Base-by-base conservation (phyloP, 2,888 invertebrate genomes). In the Lomographa bimaculata region DNA sequence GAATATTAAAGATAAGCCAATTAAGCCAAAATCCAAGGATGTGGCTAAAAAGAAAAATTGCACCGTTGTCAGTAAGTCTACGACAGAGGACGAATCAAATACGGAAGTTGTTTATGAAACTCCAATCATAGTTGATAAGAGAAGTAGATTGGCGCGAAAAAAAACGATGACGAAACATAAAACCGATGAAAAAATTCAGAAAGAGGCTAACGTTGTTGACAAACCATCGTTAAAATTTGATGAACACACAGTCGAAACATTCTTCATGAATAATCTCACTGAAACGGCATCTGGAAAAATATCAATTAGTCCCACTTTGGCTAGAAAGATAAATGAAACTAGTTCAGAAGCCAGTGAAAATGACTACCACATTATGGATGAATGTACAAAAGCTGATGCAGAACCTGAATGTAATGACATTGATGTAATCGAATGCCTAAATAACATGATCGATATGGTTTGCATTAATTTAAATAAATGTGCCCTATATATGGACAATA, bases 361-460 rank as follows among this genome's bases (percentile, higher is more conserved):
- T 32, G 54, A 68, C 10, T 41, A 51, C 10, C 46, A 45, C 14
- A 39, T 60, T 7, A 29, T 51, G 2, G 54, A 54, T 12, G 43
- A 58, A 26, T 52, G 59, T 18, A 21, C 50, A 9, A 53, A 54
- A 16, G 20, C 38, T 1, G 49, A 62, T 19, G 26, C 52, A 8
- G 43, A 61, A 5, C 36, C 43, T 2, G 58, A 64, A 7, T 49
- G 57, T 10, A 46, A 64, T 29, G 62, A 79, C 38, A 36, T 53
- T 5, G 79, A 76, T 28, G 60, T 82, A 7, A 48, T 75, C 11
- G 67, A 79, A 40, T 84, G 81, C 43, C 50, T 84, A 0, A 80
- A 75, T 33, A 60, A 49, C 38, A 67, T 83, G 28, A 50, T 83
- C 1, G 79, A 83, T 58, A 69, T 57, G 49, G 79, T 85, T 1